phyloP scores from a whole-genome alignment of 2,888 invertebrate species.

The Drosophila borealis region DNA sequence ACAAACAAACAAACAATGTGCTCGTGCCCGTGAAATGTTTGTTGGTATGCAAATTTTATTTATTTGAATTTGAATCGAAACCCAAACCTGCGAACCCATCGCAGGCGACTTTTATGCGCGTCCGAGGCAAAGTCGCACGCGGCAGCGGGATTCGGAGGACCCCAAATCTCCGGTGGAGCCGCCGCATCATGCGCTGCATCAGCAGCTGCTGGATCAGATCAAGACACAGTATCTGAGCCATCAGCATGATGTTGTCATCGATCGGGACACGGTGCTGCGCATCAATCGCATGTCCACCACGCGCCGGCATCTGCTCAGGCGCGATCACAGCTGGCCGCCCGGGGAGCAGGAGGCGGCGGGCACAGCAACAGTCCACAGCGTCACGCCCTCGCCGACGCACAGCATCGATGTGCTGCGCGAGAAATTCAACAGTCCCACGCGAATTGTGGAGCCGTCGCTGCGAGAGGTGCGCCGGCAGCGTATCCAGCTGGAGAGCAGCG shows the following conservation, averaged over 20 bases:
- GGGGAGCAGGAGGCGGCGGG: constrained; percentile 17
- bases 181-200: constrained; percentile 73
- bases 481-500: constrained; percentile 12
- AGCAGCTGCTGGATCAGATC: constrained; percentile 80
- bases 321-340: constrained; percentile 85
- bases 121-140: constrained; percentile 80
- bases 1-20: constrained; percentile 32
- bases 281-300: constrained; percentile 84
- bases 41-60: constrained; percentile 3
- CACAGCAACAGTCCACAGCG: background rate
- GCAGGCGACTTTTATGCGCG: constrained; percentile 53
- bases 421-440: constrained; percentile 82
- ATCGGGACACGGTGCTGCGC: constrained; percentile 84
- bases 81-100: constrained; percentile 1
- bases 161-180: constrained; percentile 4
- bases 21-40: constrained; percentile 21
- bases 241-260: constrained; percentile 82
- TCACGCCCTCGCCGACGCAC: constrained; percentile 62
- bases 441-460: constrained; percentile 65
- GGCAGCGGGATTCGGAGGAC: constrained; percentile 62
- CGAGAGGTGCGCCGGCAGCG: constrained; percentile 55
- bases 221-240: constrained; percentile 79
- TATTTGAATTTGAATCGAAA: constrained; percentile 16
- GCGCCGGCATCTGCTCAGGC: constrained; percentile 77
- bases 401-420: constrained; percentile 80